Evolutionary conservation across 2,797 vertebrate genomes (phyloP).

Genomic region (Euphonia xanthogaster): DNA sequence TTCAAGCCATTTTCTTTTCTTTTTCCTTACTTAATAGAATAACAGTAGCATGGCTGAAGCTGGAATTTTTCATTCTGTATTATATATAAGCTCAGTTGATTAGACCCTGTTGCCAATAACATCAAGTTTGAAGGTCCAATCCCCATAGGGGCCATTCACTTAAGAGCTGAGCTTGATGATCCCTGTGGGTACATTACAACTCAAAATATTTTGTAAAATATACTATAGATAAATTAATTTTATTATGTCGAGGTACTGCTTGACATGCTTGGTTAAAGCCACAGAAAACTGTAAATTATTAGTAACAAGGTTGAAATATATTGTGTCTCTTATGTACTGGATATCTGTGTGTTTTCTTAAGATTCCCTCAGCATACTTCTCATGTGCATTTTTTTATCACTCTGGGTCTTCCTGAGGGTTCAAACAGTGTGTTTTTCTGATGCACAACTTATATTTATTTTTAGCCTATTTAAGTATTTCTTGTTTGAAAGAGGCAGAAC

Average conservation of each 20-base stretch:
- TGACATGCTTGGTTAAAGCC: neutral
- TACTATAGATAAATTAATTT: neutral
- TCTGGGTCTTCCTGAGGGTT: neutral
- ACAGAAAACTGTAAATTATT: neutral
- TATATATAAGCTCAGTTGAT: neutral
- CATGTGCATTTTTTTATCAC: neutral
- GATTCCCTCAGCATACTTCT: neutral
- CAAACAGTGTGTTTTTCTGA: neutral
- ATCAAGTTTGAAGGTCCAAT: neutral
- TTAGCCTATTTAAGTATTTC: neutral
- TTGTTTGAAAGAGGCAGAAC: neutral
- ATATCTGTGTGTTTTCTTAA: neutral
- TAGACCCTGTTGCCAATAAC: neutral
- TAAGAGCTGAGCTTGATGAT: neutral
- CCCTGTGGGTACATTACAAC: neutral
- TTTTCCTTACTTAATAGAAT: neutral
- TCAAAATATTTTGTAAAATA: neutral
- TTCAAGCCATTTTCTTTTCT: neutral
- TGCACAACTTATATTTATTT: neutral
- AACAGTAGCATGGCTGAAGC: neutral
- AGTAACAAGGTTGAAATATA: neutral
- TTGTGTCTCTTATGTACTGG: accelerated
- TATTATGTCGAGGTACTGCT: neutral
- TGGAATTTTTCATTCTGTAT: neutral
- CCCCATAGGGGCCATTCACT: neutral